These are phyloP conservation scores for Sorex maritimensis DNA, from an alignment of 2,797 vertebrate genomes.

Conservation along the genomic window DNA sequence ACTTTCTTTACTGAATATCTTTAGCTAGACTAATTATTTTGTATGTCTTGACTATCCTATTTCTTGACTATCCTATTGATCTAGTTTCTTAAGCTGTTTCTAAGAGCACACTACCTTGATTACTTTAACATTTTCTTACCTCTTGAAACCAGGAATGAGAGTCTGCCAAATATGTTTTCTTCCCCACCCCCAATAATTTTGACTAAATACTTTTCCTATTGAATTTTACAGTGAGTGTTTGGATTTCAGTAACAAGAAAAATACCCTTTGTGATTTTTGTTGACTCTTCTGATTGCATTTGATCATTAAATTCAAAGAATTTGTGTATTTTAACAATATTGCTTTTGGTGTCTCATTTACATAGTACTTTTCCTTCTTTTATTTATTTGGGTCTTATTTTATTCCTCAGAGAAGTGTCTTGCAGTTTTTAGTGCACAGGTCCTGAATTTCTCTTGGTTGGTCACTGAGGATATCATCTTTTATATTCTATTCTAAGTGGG, in stretches of 20 bases:
- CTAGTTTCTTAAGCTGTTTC: background rate
- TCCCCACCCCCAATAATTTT: background rate
- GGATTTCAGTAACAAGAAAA: background rate
- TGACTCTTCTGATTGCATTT: background rate
- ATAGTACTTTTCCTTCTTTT: background rate
- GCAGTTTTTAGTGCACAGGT: background rate
- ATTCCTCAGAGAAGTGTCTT: background rate
- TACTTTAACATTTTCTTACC: background rate
- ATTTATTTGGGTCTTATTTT: background rate
- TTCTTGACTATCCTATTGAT: background rate
- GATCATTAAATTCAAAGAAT: background rate
- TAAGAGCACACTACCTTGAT: background rate
- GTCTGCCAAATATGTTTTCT: background rate
- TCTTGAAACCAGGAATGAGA: background rate
- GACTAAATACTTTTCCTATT: background rate
- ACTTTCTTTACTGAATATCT: background rate
- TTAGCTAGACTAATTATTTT: background rate
- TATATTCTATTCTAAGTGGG: background rate
- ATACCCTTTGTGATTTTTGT: background rate
- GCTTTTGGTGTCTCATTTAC: background rate
- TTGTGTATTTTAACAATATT: background rate
- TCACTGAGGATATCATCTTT: conserved; percentile 18
- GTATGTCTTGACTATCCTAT: background rate
- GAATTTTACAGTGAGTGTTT: conserved; percentile 41
- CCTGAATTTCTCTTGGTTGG: background rate